A percentile compares a stretch with the other conserved stretches of the same genome.
Conservation (phyloP, 2,797 vertebrate genomes). For the Pipistrellus pygmaeus region DNA sequence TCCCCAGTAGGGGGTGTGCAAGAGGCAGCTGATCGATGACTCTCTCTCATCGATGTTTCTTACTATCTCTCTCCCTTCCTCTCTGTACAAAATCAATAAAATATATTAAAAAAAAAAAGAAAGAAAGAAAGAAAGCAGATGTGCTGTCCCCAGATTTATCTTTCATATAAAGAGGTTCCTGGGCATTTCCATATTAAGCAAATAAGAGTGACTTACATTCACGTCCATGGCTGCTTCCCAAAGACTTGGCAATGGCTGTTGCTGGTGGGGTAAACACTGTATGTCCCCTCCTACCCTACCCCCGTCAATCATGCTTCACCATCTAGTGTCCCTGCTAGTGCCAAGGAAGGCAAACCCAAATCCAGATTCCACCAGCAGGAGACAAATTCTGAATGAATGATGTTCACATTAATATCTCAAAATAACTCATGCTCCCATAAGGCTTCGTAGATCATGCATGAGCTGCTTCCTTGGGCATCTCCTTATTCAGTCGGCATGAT, state of each 20-base stretch:
- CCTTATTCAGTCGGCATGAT: not conserved
- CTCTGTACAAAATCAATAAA: too few species aligned
- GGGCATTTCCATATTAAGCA: not conserved
- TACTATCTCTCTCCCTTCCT: too few species aligned
- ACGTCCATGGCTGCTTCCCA: not conserved
- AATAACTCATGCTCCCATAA: not conserved
- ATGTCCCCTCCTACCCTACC: fast-evolving
- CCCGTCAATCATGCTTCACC: not conserved
- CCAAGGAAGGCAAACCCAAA: not conserved
- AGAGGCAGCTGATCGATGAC: too few species aligned
- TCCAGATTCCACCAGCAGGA: not conserved
- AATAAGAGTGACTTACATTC: not conserved
- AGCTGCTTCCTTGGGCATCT: not conserved
- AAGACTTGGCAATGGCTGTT: not conserved
- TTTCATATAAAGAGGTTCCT: not conserved
- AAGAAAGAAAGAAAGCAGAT: not conserved
- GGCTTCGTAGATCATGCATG: not conserved
- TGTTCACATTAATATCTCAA: not conserved
- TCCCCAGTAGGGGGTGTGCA: too few species aligned
- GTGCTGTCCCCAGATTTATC: not conserved
- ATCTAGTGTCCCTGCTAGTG: not conserved
- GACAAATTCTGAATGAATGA: not conserved
- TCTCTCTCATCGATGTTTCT: too few species aligned
- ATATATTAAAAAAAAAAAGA: too few species aligned
- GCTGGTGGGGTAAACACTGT: not conserved